These are phyloP conservation scores for Plecturocebus donacophilus DNA, from an alignment of 2,113 vertebrate species.

Conservation along the genomic window DNA sequence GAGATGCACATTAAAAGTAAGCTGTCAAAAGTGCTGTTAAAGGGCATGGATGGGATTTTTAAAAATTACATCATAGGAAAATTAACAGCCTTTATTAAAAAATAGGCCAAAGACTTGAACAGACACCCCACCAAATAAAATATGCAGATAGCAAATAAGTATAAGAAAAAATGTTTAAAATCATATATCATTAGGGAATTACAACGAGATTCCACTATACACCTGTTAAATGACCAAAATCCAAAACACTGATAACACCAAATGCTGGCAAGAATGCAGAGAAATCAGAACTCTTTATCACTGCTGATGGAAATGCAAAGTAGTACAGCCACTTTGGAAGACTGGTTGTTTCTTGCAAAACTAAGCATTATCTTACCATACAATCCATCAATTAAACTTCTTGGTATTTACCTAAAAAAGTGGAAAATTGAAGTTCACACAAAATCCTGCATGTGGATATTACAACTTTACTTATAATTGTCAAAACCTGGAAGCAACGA, in stretches of 20 bases:
- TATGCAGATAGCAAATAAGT: not conserved
- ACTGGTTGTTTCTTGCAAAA: not conserved
- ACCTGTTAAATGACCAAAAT: not conserved
- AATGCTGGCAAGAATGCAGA: not conserved
- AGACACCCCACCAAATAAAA: not conserved
- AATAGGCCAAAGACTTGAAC: not conserved
- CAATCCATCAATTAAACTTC: not conserved
- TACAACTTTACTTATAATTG: not conserved
- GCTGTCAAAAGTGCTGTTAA: not conserved
- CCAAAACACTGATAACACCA: not conserved
- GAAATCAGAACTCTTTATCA: not conserved
- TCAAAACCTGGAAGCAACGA: too few relatives aligned
- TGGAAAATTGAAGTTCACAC: not conserved
- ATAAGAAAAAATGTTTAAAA: not conserved
- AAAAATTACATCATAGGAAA: not conserved
- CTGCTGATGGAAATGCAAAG: not conserved
- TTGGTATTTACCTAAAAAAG: not conserved
- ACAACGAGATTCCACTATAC: not conserved
- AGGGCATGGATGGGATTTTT: not conserved
- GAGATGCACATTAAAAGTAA: not conserved
- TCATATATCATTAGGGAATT: not conserved
- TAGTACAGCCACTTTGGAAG: not conserved
- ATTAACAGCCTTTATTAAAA: not conserved
- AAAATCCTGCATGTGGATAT: not conserved
- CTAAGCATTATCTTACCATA: not conserved